Conservation (phyloP, 2,888 invertebrate species). For the Campoletis raptor region DNA sequence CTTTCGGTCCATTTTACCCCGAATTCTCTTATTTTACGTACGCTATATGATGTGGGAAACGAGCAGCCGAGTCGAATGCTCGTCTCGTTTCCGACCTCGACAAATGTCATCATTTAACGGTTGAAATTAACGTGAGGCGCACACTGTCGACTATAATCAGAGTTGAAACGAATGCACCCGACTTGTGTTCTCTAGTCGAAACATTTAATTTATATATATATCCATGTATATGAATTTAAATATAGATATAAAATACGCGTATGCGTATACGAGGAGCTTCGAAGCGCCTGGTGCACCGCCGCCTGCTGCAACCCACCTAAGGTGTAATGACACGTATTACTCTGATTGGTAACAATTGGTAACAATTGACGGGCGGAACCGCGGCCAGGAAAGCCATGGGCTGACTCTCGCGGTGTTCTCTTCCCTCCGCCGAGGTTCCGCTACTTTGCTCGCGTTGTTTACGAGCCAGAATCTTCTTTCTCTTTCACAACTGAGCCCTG, state of each 20-base stretch:
- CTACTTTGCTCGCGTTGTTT: conserved; percentile 83
- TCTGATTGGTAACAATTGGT: conserved; percentile 84
- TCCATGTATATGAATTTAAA: not conserved
- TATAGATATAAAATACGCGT: conserved; percentile 11
- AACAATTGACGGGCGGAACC: conserved; percentile 84
- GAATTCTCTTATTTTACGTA: not conserved
- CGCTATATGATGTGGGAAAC: conserved; percentile 21
- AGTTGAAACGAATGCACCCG: conserved; percentile 61
- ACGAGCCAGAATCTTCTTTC: conserved; percentile 78
- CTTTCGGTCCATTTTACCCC: not conserved
- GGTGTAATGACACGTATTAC: conserved; percentile 82
- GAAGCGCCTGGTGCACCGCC: conserved; percentile 71
- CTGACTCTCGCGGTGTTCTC: conserved; percentile 61
- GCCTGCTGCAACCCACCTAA: conserved; percentile 71
- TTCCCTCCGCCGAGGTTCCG: conserved; percentile 81
- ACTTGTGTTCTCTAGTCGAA: conserved; percentile 40
- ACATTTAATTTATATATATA: conserved; percentile 23
- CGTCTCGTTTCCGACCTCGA: conserved; percentile 41
- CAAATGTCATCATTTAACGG: conserved; percentile 70
- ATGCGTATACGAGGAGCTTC: conserved; percentile 67
- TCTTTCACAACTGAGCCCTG: conserved; percentile 7
- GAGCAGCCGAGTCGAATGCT: conserved; percentile 27
- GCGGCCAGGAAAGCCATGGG: conserved; percentile 51
- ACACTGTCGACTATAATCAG: conserved; percentile 57
- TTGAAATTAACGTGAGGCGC: conserved; percentile 66